Base-by-base conservation (phyloP, 2,888 invertebrate species). In the Lysandra bellargus region DNA sequence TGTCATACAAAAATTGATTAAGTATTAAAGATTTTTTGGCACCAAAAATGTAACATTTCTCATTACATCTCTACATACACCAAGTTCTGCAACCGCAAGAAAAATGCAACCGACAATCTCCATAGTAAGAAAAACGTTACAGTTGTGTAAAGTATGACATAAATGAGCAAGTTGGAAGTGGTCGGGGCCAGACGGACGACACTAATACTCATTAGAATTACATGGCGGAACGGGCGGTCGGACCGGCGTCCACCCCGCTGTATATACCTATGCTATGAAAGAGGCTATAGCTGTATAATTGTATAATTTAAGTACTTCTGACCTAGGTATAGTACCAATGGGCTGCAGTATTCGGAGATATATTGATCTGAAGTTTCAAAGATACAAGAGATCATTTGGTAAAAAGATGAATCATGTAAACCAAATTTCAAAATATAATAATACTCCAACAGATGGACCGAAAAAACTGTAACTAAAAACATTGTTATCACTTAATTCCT, bases 151-250 rank as follows among this genome's bases (percentile, higher is more conserved):
- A 79, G 33, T 81, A 80, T 81, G 77, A 80, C 78, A 80, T 79
- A 78, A 81, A 81, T 77, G 81, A 81, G 80, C 80, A 81, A 81
- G 80, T 80, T 80, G 77, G 79, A 78, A 82, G 78, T 80, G 81
- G 80, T 61, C 78, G 81, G 80, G 77, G 80, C 78, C 79, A 87
- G 90, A 90, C 88, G 89, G 86, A 89, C 89, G 90, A 90, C 90
- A 89, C 91, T 93, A 93, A 93, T 93, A 92, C 93, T 94, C 94
- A 94, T 94, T 94, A 94, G 93, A 94, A 92, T 94, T 93, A 93
- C 94, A 94, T 93, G 90, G 86, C 91, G 91, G 90, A 90, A 91
- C 91, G 88, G 85, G 84, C 85, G 85, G 84, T 80, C 82, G 79
- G 81, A 78, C 83, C 79, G 81, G 80, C 83, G 81, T 78, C 82